Percentiles rank a stretch among this genome's conserved stretches.
phyloP scores from a whole-genome alignment of 2,888 invertebrate genomes.

The Crepidodera aurea region DNA sequence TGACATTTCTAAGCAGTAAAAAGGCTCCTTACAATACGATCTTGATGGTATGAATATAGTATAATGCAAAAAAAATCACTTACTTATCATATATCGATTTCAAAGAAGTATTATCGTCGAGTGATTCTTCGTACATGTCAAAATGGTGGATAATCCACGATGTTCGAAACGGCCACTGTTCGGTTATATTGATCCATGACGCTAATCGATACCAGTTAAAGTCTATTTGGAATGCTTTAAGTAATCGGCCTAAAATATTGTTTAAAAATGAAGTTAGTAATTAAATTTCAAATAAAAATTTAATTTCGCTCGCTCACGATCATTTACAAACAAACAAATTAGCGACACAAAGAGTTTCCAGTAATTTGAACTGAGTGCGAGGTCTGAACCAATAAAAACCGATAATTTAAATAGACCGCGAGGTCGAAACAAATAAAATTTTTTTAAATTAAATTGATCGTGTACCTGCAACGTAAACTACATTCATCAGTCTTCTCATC shows the following conservation, averaged over 20 bases:
- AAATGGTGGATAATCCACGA: conserved; percentile 97
- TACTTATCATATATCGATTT: conserved; percentile 94
- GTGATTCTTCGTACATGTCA: conserved; percentile 85
- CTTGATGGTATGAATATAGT: too few species aligned
- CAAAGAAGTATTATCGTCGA: conserved; percentile 86
- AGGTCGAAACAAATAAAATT: too few species aligned
- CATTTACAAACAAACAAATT: too few species aligned
- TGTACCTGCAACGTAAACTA: conserved; percentile 94
- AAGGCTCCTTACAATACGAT: too few species aligned
- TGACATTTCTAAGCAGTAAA: too few species aligned
- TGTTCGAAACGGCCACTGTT: conserved; percentile 98
- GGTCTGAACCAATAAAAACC: too few species aligned
- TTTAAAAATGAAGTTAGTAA: conserved; percentile 6
- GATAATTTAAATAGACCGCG: too few species aligned
- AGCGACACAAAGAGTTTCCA: too few species aligned
- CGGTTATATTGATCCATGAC: conserved; percentile 97
- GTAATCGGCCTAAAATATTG: conserved; percentile 80
- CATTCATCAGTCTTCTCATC: conserved; percentile 96
- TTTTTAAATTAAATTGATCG: too few species aligned
- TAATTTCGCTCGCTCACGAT: too few species aligned
- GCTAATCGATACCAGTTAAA: conserved; percentile 97
- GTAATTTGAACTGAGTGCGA: too few species aligned
- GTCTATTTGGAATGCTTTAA: conserved; percentile 98
- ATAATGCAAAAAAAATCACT: conserved; percentile 53
- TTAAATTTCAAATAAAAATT: too few species aligned